Percentiles rank a stretch among this genome's conserved stretches.
Evolutionary conservation across 2,797 vertebrate species (phyloP).

Genomic region (Pangasius sanitwongsei): DNA sequence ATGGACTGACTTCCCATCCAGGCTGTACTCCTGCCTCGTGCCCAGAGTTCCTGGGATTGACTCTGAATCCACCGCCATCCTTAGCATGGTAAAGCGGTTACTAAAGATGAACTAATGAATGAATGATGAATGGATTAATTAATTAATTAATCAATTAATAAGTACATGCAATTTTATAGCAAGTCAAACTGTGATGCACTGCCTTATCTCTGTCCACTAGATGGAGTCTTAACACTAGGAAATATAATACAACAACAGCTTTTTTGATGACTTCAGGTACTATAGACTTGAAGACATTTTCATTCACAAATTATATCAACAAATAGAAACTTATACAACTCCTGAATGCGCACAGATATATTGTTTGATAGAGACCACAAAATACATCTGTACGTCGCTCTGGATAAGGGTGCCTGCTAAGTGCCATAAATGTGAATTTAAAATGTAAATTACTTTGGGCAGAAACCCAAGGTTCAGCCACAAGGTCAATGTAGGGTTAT

Average conservation of each 20-base stretch:
- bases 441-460: neutral
- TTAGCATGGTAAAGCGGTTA: neutral
- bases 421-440: neutral
- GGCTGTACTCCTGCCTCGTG: neutral
- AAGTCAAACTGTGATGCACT: too few species aligned
- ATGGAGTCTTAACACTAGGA: neutral
- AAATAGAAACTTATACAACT: neutral
- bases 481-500: neutral
- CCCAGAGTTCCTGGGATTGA: neutral
- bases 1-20: neutral
- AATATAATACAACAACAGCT: neutral
- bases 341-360: neutral
- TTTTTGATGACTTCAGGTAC: neutral
- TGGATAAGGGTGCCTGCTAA: neutral
- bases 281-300: neutral
- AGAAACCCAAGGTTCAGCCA: neutral
- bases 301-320: neutral
- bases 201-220: neutral
- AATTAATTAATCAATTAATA: slow-evolving; percentile 2
- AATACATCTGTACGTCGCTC: neutral
- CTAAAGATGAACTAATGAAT: neutral
- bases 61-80: neutral
- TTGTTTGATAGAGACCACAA: neutral
- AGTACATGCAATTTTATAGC: neutral
- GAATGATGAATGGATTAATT: neutral